Conservation (phyloP, 1,140 invertebrate genomes). For the Trichomalopsis sarcophagae region DNA sequence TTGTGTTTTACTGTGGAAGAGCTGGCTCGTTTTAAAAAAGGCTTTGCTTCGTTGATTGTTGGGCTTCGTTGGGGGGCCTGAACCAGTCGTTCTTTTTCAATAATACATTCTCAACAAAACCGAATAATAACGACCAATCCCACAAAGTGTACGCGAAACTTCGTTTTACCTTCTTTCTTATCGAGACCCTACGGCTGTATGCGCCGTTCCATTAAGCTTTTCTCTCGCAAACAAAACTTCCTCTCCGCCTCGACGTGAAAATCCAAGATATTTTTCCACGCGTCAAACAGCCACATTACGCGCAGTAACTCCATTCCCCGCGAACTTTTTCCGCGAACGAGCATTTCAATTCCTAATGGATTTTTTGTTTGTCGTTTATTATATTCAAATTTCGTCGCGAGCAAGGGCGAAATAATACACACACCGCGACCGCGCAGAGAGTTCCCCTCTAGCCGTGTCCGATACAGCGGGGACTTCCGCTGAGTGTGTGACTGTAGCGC, state of each 20-base stretch:
- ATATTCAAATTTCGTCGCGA: constrained; percentile 35
- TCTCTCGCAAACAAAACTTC: no score
- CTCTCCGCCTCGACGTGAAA: no score
- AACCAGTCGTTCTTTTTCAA: neutral
- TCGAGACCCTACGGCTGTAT: no score
- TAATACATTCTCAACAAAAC: no score
- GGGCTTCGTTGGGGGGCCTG: neutral
- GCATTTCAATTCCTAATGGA: constrained; percentile 13
- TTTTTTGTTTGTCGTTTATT: constrained; percentile 3
- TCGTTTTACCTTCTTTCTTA: no score
- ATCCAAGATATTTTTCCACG: no score
- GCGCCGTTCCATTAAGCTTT: no score
- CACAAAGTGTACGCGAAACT: no score
- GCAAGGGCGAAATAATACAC: neutral
- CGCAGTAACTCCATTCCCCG: neutral
- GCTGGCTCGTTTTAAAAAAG: neutral
- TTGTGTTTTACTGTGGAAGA: neutral
- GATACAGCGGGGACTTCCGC: constrained; percentile 39
- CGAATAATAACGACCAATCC: no score
- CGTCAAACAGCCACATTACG: no score
- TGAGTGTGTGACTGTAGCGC: neutral
- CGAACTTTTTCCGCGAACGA: neutral
- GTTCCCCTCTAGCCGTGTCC: neutral
- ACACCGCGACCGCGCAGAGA: no score
- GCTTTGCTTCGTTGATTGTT: neutral